Base-by-base conservation (phyloP, 1,140 invertebrate genomes). In the Daktulosphaira vitifoliae region DNA sequence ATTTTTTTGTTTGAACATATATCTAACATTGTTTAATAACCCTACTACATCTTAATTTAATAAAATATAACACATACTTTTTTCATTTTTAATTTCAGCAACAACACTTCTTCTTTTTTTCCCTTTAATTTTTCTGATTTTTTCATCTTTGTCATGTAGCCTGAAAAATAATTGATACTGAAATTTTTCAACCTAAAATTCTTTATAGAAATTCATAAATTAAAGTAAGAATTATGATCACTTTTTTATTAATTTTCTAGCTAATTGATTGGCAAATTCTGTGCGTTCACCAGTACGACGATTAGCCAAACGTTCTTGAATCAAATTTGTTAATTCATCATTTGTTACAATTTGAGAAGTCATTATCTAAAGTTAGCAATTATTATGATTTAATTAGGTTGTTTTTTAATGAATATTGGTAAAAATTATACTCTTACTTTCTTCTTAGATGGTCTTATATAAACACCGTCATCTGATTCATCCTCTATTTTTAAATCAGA, bases 401-500 rank as follows among this genome's bases (percentile, higher is more conserved):
- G n/a, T n/a, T n/a, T n/a, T n/a, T n/a, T n/a, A n/a, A n/a, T n/a
- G n/a, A n/a, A n/a, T n/a, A n/a, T n/a, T 18, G 13, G 23, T 23
- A 44, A 39, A 15, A 1, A 9, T 16, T 16, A 29, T 7, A 33
- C 7, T 9, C 13, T 48, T 62, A 62, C 56, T 62, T 62, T 62
- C 46, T 62, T 62, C 16, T 62, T 62, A 20, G 56, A 48, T 29
- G 56, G 56, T 33, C 56, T 46, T 23, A 62, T 62, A 4, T 62
- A 62, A 26, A 62, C 56, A 33, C 56, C 56, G 29, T 62, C 56
- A 3, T 48, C 42, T 22, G 26, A 62, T 22, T 62, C 42, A 1
- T 44, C 42, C 46, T 62, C 16, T 23, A 71, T 70, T 66, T 76
- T 73, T 22, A 53, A 53, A 33, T 11, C 11, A 5, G 29, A 33